Evolutionary conservation across 2,113 vertebrate genomes (phyloP), one percentile per base, ranked within the genome.

Genomic region (Callorhinus ursinus): DNA sequence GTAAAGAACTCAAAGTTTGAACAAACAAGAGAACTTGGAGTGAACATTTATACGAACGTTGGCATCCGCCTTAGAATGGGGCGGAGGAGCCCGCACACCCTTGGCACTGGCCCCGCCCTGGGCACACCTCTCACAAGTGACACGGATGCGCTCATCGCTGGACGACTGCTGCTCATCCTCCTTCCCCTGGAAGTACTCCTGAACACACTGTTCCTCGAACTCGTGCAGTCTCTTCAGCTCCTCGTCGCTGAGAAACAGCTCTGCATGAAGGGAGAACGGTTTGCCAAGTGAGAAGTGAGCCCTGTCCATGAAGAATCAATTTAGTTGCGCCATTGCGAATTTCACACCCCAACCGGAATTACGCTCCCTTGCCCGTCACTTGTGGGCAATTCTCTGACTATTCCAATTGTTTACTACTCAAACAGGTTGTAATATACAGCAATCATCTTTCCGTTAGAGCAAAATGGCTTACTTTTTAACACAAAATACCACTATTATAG

Each of bases 161-260:
- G 99, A 99, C 0, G 99, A 99, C 92, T 99, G 99, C 95, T 99
- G 98, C 96, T 99, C 99, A 1, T 99, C 99, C 76, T 99, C 99
- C 96, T 99, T 99, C 96, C 99, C 99, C 36, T 99, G 99, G 96
- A 99, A 99, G 95, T 99, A 99, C 96, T 99, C 99, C 98, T 99
- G 99, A 92, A 99, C 99, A 31, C 99, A 99, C 96, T 99, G 99
- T 95, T 99, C 99, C 98, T 99, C 99, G 98, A 99, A 99, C 97
- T 99, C 99, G 4, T 99, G 99, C 61, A 99, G 98, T 93, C 97
- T 99, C 98, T 99, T 99, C 63, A 99, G 98, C 98, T 99, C 99
- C 84, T 99, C 99, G 2, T 99, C 99, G 95, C 99, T 99, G 79
- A 99, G 98, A 97, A 99, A 99, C 53, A 99, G 99, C 98, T 99